Conservation (phyloP, 1,140 invertebrate species). For the Atta cephalotes region DNA sequence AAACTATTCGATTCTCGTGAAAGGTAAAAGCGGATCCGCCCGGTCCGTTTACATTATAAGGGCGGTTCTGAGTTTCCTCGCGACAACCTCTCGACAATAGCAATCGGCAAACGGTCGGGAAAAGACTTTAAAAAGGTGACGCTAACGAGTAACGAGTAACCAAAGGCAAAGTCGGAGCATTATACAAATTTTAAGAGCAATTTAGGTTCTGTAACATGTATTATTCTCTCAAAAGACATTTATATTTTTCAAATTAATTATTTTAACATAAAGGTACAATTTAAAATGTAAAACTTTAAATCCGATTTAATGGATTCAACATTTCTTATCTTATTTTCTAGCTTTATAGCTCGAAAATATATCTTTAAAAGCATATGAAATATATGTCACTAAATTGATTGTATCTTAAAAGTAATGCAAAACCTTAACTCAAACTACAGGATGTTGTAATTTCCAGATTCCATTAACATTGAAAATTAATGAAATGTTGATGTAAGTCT, state of each 20-base stretch:
- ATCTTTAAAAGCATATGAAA: neutral
- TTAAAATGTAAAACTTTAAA: neutral
- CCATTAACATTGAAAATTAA: slow-evolving; percentile 24
- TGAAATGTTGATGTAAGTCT: slow-evolving; percentile 10
- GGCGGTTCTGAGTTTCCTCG: slow-evolving; percentile 60
- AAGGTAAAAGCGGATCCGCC: slow-evolving; percentile 51
- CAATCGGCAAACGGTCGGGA: slow-evolving; percentile 25
- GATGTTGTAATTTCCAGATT: neutral
- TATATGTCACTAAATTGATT: neutral
- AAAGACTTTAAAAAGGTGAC: slow-evolving; percentile 32
- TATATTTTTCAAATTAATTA: neutral
- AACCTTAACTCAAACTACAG: neutral
- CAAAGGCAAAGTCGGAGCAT: neutral
- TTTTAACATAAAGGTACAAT: neutral
- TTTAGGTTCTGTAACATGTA: neutral
- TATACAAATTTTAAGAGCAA: neutral
- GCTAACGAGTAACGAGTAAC: neutral
- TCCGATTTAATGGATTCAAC: neutral
- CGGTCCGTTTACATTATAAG: slow-evolving; percentile 67
- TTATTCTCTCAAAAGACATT: neutral
- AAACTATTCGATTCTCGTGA: slow-evolving; percentile 60
- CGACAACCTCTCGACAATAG: slow-evolving; percentile 57
- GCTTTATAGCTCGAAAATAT: neutral
- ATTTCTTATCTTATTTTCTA: neutral
- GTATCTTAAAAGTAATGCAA: neutral